phyloP scores from a whole-genome alignment of 2,113 vertebrate species.

The Podarcis muralis region DNA sequence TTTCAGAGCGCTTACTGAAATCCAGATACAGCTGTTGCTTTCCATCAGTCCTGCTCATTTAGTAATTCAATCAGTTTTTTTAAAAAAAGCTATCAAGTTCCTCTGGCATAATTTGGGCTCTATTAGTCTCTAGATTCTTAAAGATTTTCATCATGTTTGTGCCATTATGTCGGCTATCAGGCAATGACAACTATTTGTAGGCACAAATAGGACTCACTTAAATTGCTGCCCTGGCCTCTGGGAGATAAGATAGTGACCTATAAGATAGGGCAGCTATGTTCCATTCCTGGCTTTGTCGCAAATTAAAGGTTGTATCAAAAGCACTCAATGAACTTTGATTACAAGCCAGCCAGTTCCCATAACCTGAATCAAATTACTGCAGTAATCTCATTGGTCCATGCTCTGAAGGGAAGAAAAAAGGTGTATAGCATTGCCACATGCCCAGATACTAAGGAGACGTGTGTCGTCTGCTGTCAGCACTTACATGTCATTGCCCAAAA shows the following conservation, averaged over 20 bases:
- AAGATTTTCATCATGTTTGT: conserved; percentile 64
- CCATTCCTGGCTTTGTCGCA: background rate
- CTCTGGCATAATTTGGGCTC: conserved; percentile 64
- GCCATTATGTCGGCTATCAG: conserved; percentile 58
- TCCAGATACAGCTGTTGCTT: conserved; percentile 68
- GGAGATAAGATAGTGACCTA: background rate
- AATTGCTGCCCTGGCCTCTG: conserved; percentile 2
- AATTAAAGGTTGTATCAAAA: conserved; percentile 2
- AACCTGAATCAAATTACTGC: conserved; percentile 3
- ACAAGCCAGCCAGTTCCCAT: background rate
- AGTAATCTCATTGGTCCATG: background rate
- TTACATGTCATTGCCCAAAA: background rate
- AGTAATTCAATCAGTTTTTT: conserved; percentile 72
- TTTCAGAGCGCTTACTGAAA: conserved; percentile 68
- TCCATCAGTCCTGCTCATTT: conserved; percentile 74
- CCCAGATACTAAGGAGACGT: background rate
- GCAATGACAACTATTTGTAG: conserved; percentile 52
- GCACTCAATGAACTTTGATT: conserved; percentile 4
- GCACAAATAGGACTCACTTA: conserved; percentile 28
- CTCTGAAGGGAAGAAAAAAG: background rate
- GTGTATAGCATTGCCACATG: background rate
- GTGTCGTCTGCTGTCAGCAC: background rate
- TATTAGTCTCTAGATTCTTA: conserved; percentile 59
- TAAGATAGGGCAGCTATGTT: background rate
- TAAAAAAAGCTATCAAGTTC: conserved; percentile 66